Base-by-base conservation (phyloP, 2,797 vertebrate genomes). In the Girardinus metallicus region DNA sequence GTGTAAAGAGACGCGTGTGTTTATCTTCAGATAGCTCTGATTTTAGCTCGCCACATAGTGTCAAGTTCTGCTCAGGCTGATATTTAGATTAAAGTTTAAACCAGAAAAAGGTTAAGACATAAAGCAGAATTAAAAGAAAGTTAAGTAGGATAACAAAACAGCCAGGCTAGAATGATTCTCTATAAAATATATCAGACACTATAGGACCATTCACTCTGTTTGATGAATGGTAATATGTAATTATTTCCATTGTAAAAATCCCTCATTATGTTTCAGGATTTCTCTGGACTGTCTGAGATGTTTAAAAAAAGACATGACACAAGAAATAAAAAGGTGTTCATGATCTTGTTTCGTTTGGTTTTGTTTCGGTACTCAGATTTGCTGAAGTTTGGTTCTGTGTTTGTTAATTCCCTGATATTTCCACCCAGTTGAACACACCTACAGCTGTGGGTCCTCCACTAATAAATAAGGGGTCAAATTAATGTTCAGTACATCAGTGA, bases 401-500 rank as follows among this genome's bases (percentile, higher is more conserved):
- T 90, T 86, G 77, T 85, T 76, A 80, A 86, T 90, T 94, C 93
- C 93, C 93, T 94, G 92, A 94, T 93, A 89, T 88, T 85, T 82
- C 74, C 72, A 86, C 89, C 80, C 82, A 89, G 85, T 89, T 89
- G 70, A 92, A 74, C 73, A 86, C 85, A 93, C 88, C 90, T 86
- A 86, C 70, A 86, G 81, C 64, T 86, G 75, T 87, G 83, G 86
- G 84, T 89, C 83, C 80, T 89, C 78, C 82, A 86, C 83, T 86
- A 94, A 95, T 94, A 95, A 95, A 95, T 95, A 94, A 87, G 86
- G 10, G 89, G 83, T 92, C 91, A 88, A 92, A 88, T 91, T 57
- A 86, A 86, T 77, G 75, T 89, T 79, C 80, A 86, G 82, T 84
- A 82, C 77, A 87, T 84, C 11, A 81, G 36, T 81, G 41, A 84